phyloP scores from a whole-genome alignment of 2,113 vertebrate species.

The Ptychochromis oligacanthus region DNA sequence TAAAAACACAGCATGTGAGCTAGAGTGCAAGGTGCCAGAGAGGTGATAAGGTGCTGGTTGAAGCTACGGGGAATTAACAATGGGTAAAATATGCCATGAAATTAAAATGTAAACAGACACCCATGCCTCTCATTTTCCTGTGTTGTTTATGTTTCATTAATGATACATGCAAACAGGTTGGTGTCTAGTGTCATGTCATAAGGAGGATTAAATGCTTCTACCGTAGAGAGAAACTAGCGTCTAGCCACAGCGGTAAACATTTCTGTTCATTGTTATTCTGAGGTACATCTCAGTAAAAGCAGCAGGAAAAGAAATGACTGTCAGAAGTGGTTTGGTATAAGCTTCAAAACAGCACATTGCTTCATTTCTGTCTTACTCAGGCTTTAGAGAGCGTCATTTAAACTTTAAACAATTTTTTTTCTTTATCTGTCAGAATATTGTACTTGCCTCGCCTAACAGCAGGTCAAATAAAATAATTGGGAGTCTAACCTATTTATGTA shows the following conservation, averaged over 20 bases:
- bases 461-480: constrained; percentile 55
- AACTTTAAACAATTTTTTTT: constrained; percentile 1
- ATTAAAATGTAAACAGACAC: constrained; percentile 36
- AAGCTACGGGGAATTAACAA: constrained; percentile 30
- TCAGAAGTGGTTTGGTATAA: background rate
- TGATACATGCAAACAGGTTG: constrained; percentile 11
- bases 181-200: background rate
- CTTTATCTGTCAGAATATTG: constrained; percentile 17
- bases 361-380: constrained; percentile 30
- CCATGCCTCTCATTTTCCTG: background rate
- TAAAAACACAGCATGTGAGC: constrained; percentile 23
- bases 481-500: constrained; percentile 34
- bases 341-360: constrained; percentile 18
- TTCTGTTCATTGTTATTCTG: constrained; percentile 57
- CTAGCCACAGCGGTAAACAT: constrained; percentile 8
- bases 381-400: constrained; percentile 23
- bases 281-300: constrained; percentile 26
- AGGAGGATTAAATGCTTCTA: background rate
- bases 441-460: constrained; percentile 13
- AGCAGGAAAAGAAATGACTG: constrained; percentile 22
- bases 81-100: constrained; percentile 39
- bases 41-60: constrained; percentile 17
- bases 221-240: background rate
- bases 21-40: constrained; percentile 31
- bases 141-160: constrained; percentile 30